Percentiles rank a stretch among this genome's conserved stretches.
Conservation (phyloP, 2,113 vertebrate species). For the Aphyosemion australe region DNA sequence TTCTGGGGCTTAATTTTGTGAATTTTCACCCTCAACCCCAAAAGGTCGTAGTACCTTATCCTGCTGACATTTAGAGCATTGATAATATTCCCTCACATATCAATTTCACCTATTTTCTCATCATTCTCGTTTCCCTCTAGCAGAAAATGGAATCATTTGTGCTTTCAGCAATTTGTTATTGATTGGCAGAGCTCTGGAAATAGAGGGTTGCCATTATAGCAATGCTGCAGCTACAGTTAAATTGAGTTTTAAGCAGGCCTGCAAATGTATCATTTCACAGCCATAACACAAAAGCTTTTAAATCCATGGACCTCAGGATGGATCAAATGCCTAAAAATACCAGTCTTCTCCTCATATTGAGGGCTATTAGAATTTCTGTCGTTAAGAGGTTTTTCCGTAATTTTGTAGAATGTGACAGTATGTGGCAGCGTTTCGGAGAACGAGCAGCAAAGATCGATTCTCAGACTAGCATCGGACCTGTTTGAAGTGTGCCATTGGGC, state of each 20-base stretch:
- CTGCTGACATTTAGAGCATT: slow-evolving; percentile 80
- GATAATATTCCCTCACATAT: slow-evolving; percentile 85
- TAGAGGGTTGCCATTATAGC: slow-evolving; percentile 83
- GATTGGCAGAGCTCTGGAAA: slow-evolving; percentile 84
- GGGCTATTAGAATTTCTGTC: slow-evolving; percentile 69
- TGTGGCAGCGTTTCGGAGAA: slow-evolving; percentile 67
- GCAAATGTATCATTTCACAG: slow-evolving; percentile 84
- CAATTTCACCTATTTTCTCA: slow-evolving; percentile 86
- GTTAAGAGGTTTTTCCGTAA: slow-evolving; percentile 64
- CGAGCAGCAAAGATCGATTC: slow-evolving; percentile 67
- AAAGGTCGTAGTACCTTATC: slow-evolving; percentile 77
- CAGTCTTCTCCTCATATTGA: slow-evolving; percentile 73
- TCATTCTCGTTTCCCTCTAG: slow-evolving; percentile 80
- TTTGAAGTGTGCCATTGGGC: slow-evolving; percentile 54
- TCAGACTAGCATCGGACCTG: slow-evolving; percentile 33
- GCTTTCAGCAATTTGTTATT: slow-evolving; percentile 87
- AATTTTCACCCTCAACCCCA: slow-evolving; percentile 57
- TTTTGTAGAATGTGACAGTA: slow-evolving; percentile 71
- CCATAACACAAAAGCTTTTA: slow-evolving; percentile 80
- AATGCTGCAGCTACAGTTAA: slow-evolving; percentile 81
- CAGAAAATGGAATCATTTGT: slow-evolving; percentile 86
- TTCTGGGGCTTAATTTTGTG: slow-evolving; percentile 68
- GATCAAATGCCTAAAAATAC: slow-evolving; percentile 80
- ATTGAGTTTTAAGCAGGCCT: slow-evolving; percentile 85
- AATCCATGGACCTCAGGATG: slow-evolving; percentile 76